These are phyloP conservation scores for Prietella phreatophila DNA, from an alignment of 2,113 vertebrate genomes.

Conservation along the genomic window DNA sequence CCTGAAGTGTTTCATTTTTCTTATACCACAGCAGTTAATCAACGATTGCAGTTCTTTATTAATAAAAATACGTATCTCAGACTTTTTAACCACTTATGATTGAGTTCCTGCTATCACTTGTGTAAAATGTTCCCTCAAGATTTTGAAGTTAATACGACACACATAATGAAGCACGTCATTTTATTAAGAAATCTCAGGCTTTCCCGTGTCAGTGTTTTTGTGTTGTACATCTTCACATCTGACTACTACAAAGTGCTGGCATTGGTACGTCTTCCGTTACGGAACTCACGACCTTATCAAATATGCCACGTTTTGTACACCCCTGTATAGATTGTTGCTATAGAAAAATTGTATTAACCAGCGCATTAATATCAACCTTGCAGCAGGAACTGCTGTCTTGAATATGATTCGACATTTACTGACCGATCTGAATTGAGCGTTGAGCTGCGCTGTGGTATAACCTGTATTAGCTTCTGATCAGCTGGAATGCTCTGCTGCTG, in stretches of 20 bases:
- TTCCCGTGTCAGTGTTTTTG: background rate
- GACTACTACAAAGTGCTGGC: background rate
- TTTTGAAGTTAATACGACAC: background rate
- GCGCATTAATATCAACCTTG: background rate
- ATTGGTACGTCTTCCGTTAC: background rate
- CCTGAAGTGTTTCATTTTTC: background rate
- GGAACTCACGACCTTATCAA: background rate
- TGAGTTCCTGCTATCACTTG: background rate
- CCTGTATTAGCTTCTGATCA: background rate
- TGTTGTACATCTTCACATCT: background rate
- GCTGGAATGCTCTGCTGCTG: background rate
- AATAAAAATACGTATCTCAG: background rate
- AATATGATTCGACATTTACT: background rate
- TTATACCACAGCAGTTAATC: constrained; percentile 1
- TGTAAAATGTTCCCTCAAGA: background rate
- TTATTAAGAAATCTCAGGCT: background rate
- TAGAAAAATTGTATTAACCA: background rate
- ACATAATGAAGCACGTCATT: background rate
- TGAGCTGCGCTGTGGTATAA: constrained; percentile 2
- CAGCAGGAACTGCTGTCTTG: background rate
- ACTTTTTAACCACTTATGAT: background rate
- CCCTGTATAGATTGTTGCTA: background rate
- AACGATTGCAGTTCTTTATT: background rate
- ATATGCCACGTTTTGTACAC: background rate
- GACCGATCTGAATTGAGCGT: background rate